Percentiles rank a stretch among this genome's conserved stretches.
These are phyloP conservation scores for Nemotelus pantherinus DNA, from an alignment of 2,888 invertebrate species.

Conservation along the genomic window DNA sequence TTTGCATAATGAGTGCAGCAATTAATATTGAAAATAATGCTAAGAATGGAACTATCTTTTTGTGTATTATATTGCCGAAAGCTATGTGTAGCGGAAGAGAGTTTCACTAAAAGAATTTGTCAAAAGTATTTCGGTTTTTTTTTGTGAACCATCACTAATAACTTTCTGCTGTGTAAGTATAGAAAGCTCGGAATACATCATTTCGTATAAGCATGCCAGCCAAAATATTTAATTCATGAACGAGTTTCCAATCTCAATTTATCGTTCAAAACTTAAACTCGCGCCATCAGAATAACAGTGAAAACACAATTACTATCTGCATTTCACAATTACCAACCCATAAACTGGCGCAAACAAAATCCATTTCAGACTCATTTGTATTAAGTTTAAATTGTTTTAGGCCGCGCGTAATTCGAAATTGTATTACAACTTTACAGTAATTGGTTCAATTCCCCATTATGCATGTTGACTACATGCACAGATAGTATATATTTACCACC, in stretches of 20 bases:
- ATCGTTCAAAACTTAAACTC: slow-evolving; percentile 13
- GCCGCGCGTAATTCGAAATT: slow-evolving; percentile 40
- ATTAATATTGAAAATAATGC: too few relatives aligned
- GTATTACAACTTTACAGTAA: slow-evolving; percentile 44
- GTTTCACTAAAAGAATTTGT: too few relatives aligned
- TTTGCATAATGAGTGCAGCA: too few relatives aligned
- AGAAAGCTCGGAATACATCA: too few relatives aligned
- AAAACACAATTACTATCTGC: slow-evolving; percentile 33
- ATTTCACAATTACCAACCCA: not conserved
- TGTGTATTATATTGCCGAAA: too few relatives aligned
- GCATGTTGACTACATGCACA: slow-evolving; percentile 9
- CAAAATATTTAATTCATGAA: not conserved
- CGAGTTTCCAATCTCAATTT: not conserved
- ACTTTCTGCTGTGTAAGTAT: too few relatives aligned
- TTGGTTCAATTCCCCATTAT: slow-evolving; percentile 45
- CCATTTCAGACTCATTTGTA: slow-evolving; percentile 34
- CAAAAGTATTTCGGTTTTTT: too few relatives aligned
- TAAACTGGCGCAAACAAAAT: not conserved
- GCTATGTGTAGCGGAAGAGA: too few relatives aligned
- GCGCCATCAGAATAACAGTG: slow-evolving; percentile 30
- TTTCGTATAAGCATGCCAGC: too few relatives aligned
- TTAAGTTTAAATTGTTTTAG: slow-evolving; percentile 42
- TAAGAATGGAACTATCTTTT: too few relatives aligned
- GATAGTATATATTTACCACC: not conserved
- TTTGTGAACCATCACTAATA: too few relatives aligned